A percentile compares a stretch with the other conserved stretches of the same genome.
Evolutionary conservation across 2,888 invertebrate species (phyloP).

Genomic region (Argyra leucocephala): DNA sequence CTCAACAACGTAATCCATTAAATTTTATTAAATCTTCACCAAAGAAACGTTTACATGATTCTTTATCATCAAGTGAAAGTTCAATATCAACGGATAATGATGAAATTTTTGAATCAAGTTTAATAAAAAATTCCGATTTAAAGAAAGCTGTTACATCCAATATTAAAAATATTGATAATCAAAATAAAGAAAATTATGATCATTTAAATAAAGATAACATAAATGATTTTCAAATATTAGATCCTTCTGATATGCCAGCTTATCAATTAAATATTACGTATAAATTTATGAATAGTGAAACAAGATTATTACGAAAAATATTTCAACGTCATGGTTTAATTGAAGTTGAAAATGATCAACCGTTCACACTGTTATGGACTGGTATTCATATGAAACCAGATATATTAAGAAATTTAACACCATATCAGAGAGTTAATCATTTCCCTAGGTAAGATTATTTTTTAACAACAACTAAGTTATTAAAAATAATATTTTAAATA

Average conservation of each 20-base stretch:
- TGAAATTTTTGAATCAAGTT: constrained; percentile 35
- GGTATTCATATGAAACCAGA: constrained; percentile 88
- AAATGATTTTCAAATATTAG: constrained; percentile 22
- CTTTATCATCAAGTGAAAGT: constrained; percentile 37
- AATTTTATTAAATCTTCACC: constrained; percentile 17
- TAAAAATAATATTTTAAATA: too few relatives aligned
- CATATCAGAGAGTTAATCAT: constrained; percentile 92
- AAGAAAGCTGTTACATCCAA: constrained; percentile 8
- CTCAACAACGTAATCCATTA: neutral
- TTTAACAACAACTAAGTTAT: too few relatives aligned
- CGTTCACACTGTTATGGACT: constrained; percentile 85
- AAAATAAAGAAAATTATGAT: constrained; percentile 19
- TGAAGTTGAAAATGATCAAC: constrained; percentile 59
- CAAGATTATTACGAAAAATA: constrained; percentile 64
- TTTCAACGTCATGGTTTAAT: constrained; percentile 67
- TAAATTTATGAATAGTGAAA: constrained; percentile 72
- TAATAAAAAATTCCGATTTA: constrained; percentile 41
- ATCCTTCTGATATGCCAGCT: constrained; percentile 52
- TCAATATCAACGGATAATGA: constrained; percentile 39
- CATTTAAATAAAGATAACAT: constrained; percentile 26
- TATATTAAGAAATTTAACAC: constrained; percentile 64
- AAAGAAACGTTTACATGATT: constrained; percentile 28
- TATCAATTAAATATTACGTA: constrained; percentile 63
- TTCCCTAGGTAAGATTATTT: constrained; percentile 64
- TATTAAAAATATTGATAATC: constrained; percentile 7